Conservation (phyloP, 2,113 vertebrate species). For the Takifugu bimaculatus region DNA sequence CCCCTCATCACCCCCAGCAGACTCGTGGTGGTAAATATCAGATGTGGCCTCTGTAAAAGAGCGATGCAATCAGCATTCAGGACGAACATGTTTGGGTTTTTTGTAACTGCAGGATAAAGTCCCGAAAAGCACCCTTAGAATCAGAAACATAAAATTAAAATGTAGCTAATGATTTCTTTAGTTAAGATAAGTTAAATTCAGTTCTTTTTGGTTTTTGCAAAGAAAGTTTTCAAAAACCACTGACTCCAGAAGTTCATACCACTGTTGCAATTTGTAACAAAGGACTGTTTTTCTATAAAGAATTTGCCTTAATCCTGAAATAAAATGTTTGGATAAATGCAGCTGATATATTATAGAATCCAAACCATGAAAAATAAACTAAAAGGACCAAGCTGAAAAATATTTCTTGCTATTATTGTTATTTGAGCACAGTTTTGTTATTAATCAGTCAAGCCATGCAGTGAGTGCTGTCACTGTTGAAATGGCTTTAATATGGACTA, state of each 20-base stretch:
- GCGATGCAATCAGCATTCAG: slow-evolving; percentile 50
- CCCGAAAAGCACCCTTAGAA: not conserved
- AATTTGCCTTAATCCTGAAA: too few relatives aligned
- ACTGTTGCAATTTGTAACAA: too few relatives aligned
- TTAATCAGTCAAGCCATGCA: slow-evolving; percentile 71
- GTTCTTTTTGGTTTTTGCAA: too few relatives aligned
- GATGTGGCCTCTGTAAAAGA: slow-evolving; percentile 39
- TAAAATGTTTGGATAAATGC: too few relatives aligned
- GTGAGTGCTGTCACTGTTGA: slow-evolving; percentile 67
- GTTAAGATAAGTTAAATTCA: too few relatives aligned
- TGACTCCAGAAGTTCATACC: too few relatives aligned
- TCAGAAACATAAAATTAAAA: not conserved
- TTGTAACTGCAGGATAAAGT: not conserved
- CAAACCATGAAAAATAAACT: not conserved
- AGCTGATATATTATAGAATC: too few relatives aligned
- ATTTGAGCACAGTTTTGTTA: slow-evolving; percentile 63
- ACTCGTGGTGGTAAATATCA: slow-evolving; percentile 66
- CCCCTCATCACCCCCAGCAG: slow-evolving; percentile 60
- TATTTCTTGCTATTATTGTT: slow-evolving; percentile 57
- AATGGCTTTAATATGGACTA: slow-evolving; percentile 74
- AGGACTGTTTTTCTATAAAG: too few relatives aligned
- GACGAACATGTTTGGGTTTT: slow-evolving; percentile 17
- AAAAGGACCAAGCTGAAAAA: not conserved
- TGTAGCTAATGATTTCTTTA: not conserved
- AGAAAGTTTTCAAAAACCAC: too few relatives aligned